These are phyloP conservation scores for Lasiommata megera DNA, from an alignment of 2,888 invertebrate species.

Conservation along the genomic window DNA sequence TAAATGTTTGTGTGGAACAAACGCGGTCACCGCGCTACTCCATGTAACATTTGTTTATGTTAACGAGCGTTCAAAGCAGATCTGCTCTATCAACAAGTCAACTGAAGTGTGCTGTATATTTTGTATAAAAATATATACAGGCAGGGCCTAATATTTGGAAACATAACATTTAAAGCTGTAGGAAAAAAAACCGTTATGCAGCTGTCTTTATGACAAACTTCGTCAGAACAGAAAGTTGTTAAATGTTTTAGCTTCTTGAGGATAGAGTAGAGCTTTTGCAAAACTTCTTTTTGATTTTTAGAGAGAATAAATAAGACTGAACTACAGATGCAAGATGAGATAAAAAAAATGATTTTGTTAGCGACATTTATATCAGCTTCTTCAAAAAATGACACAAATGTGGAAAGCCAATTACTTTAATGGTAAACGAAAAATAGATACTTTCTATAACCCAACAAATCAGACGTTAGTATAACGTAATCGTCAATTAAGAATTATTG, in stretches of 20 bases:
- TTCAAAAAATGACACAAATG: too few relatives aligned
- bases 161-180: constrained; percentile 1
- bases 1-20: constrained; percentile 18
- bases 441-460: too few relatives aligned
- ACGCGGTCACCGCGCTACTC: constrained; percentile 6
- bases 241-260: too few relatives aligned
- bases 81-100: constrained; percentile 58
- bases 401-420: constrained; percentile 1
- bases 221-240: neutral
- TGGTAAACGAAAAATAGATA: too few relatives aligned
- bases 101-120: constrained; percentile 14
- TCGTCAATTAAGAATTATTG: too few relatives aligned
- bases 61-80: constrained; percentile 43
- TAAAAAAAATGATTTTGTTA: too few relatives aligned
- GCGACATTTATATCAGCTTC: too few relatives aligned
- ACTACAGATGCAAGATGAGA: neutral
- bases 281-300: too few relatives aligned
- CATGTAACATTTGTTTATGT: constrained; percentile 34
- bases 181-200: neutral
- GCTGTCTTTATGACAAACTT: neutral
- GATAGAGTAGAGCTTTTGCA: too few relatives aligned
- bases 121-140: constrained; percentile 1
- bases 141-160: constrained; percentile 2
- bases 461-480: too few relatives aligned
- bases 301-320: too few relatives aligned